A percentile compares a stretch with the other conserved stretches of the same genome.
These are phyloP conservation scores for Coecobrya sp. DNA, from an alignment of 2,888 invertebrate species.

Conservation along the genomic window DNA sequence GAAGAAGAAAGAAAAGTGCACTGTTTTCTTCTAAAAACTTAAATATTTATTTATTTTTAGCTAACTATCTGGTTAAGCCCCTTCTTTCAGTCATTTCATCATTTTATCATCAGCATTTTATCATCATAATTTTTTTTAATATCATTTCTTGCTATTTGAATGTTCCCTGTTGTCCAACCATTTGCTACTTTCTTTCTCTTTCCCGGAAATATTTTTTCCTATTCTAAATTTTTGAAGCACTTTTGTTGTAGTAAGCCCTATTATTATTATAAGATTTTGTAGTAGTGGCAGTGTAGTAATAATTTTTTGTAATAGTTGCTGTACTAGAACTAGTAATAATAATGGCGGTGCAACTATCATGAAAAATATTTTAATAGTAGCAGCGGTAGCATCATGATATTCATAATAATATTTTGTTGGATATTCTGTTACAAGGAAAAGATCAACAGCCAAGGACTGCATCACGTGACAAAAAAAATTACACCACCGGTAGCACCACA, in stretches of 20 bases:
- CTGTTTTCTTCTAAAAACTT: neutral
- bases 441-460: conserved; percentile 39
- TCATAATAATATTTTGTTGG: neutral
- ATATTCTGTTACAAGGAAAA: neutral
- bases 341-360: conserved; percentile 20
- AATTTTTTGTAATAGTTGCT: neutral
- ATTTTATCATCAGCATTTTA: neutral
- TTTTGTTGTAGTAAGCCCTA: conserved; percentile 23
- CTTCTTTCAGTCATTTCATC: conserved; percentile 49
- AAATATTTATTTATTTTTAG: no score
- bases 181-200: neutral
- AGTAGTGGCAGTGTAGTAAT: neutral
- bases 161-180: conserved; percentile 7
- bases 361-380: conserved; percentile 19
- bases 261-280: neutral
- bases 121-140: neutral
- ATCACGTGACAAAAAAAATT: conserved; percentile 42
- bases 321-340: neutral
- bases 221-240: conserved; percentile 7
- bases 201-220: neutral
- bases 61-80: conserved; percentile 35
- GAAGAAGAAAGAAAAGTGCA: conserved; percentile 10
- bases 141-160: conserved; percentile 19
- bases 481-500: conserved; percentile 37
- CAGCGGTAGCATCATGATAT: neutral